Evolutionary conservation across 2,888 invertebrate genomes (phyloP).

Genomic region (Ctenicera cuprea): DNA sequence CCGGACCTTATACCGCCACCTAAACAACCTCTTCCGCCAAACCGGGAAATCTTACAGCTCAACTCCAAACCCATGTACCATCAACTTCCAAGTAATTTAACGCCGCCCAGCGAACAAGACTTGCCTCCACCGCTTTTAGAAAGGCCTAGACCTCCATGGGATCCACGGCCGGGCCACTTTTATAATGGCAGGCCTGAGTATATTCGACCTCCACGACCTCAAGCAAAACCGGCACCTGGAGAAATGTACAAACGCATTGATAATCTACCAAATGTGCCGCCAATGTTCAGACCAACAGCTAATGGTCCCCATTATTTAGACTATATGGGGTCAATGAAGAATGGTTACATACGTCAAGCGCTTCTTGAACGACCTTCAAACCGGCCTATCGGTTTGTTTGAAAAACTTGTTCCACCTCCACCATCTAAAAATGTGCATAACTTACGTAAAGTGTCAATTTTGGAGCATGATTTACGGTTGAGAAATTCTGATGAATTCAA

Average conservation of each 20-base stretch:
- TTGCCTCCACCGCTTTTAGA: conserved; percentile 59
- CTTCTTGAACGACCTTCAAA: conserved; percentile 71
- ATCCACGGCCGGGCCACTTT: conserved; percentile 72
- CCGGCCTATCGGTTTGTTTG: conserved; percentile 70
- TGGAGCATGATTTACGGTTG: conserved; percentile 62
- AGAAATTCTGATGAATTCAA: conserved; percentile 61
- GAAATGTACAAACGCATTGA: conserved; percentile 70
- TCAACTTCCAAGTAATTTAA: conserved; percentile 71
- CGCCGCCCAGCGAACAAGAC: conserved; percentile 71
- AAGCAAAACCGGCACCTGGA: conserved; percentile 62
- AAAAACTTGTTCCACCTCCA: conserved; percentile 70
- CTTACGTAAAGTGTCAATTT: conserved; percentile 74
- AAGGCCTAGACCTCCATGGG: conserved; percentile 72
- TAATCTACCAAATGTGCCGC: conserved; percentile 80
- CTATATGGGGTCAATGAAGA: conserved; percentile 56
- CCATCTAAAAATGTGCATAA: conserved; percentile 70
- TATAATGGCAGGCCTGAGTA: conserved; percentile 71
- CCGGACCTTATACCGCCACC: conserved; percentile 56
- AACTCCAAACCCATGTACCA: conserved; percentile 71
- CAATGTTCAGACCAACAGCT: conserved; percentile 83
- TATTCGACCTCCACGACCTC: conserved; percentile 68
- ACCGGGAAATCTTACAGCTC: conserved; percentile 67
- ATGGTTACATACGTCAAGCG: conserved; percentile 68
- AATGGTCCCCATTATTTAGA: conserved; percentile 67
- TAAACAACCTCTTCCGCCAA: conserved; percentile 57